Evolutionary conservation across 92 coral and sea anemone genomes (phyloP), one percentile per base, ranked within the genome.

Genomic region (Siderastrea siderea): DNA sequence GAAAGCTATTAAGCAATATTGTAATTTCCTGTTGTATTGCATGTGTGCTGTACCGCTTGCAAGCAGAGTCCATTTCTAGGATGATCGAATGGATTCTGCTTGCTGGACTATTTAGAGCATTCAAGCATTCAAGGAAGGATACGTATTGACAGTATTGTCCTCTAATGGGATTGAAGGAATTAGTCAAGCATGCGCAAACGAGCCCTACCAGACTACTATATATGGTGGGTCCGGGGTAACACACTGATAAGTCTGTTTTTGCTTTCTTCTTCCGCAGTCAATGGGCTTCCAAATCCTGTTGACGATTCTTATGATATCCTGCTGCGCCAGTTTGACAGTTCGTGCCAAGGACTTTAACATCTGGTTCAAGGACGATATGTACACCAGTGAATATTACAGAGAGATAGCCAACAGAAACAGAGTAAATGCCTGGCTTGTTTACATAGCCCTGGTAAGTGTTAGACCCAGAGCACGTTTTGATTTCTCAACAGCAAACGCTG

Each of bases 241-340:
- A 59, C 12, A 59, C 12, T 7, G 15, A 59, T 13, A 3, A 12
- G 3, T 7, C 12, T 59, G 3, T 59, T 63, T 63, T 15, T 4
- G 4, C 47, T 46, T 64, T 26, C 6, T 26, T 26, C 19, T 49
- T 3, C 16, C 49, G 38, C 47, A 79, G 84, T n/a, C 73, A 4
- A 3, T 79, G 45, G 49, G 8, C 19, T 14, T 79, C 19, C 84
- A 79, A 26, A 60, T 61, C 47, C 58, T 79, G 1, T 17, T 79
- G 63, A 49, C 84, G 17, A 79, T 79, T 5, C 74, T 79, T 0
- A 69, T 79, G 48, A 63, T 79, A 4, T 54, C 73, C 0, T 63
- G 84, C 14, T 9, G 73, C 2, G 57, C 62, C 15, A 79, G 72
- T 50, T 51, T 65, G 15, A 11, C 74, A 12, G 69, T 65, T 26